These are phyloP conservation scores for Sorex maritimensis DNA, from an alignment of 2,797 vertebrate species.

Conservation along the genomic window DNA sequence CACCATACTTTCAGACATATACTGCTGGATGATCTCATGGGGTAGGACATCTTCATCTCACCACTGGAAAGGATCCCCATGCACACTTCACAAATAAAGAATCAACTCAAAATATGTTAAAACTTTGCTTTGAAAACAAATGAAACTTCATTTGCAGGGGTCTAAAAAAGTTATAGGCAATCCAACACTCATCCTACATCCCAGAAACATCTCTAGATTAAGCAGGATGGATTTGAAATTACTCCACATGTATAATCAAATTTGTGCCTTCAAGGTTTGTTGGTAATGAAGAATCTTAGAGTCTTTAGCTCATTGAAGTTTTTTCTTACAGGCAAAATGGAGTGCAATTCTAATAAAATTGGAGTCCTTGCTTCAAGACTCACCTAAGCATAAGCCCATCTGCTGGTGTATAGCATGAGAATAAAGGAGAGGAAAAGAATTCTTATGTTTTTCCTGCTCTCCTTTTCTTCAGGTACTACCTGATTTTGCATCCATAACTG, in stretches of 20 bases:
- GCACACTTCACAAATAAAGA: no score
- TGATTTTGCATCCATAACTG: no score
- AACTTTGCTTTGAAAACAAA: background rate
- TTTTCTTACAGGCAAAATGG: background rate
- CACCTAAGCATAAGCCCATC: background rate
- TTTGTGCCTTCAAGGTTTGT: background rate
- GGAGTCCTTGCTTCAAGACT: no score
- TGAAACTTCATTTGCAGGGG: background rate
- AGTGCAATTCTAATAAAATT: background rate
- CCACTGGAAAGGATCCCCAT: no score
- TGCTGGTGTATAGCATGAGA: background rate
- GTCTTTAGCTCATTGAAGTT: background rate
- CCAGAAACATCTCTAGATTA: no score
- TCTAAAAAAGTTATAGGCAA: background rate
- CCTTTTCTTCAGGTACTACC: no score
- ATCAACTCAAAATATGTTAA: background rate
- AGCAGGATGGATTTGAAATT: background rate
- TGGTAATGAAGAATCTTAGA: background rate
- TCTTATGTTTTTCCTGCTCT: no score
- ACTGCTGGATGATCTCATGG: no score
- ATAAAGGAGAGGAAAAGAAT: background rate
- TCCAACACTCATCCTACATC: background rate
- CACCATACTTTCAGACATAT: no score
- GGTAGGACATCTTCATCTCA: no score
- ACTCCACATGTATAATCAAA: background rate